These are phyloP conservation scores for Brachypterus glaber DNA, from an alignment of 2,888 invertebrate species.

Conservation along the genomic window DNA sequence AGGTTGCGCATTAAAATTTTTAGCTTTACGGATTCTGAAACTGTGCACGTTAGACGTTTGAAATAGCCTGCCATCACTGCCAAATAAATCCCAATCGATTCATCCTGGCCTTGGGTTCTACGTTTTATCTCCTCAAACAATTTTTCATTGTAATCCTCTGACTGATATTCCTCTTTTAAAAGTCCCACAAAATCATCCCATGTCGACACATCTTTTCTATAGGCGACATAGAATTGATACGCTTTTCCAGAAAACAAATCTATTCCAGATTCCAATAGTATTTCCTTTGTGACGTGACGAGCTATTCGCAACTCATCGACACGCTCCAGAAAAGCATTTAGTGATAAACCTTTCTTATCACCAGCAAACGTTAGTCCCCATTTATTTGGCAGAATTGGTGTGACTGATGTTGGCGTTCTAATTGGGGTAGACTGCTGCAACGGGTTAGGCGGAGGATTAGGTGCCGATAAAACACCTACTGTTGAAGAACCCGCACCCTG, in stretches of 20 bases:
- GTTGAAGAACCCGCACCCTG: too few species aligned
- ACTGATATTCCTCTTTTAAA: constrained; percentile 6
- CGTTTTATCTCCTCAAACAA: constrained; percentile 8
- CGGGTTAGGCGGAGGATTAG: too few species aligned
- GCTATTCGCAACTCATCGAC: constrained; percentile 3
- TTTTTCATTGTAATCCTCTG: constrained; percentile 7
- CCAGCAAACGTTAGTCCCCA: constrained; percentile 8
- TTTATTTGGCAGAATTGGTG: constrained; percentile 8
- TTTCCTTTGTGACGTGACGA: not conserved
- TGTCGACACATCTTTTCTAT: not conserved
- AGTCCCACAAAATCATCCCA: not conserved
- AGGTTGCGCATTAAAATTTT: constrained; percentile 12
- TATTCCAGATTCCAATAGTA: constrained; percentile 5
- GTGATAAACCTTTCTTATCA: constrained; percentile 7
- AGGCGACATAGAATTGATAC: not conserved
- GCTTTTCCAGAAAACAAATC: not conserved
- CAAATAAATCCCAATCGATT: constrained; percentile 13
- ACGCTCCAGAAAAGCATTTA: constrained; percentile 7
- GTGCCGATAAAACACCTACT: too few species aligned
- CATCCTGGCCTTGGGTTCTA: constrained; percentile 7
- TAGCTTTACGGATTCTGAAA: constrained; percentile 12
- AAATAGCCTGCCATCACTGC: constrained; percentile 12
- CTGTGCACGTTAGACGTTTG: constrained; percentile 7
- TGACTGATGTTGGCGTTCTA: too few species aligned
- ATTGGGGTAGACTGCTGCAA: too few species aligned